Evolutionary conservation across 2,113 vertebrate genomes (phyloP).

Genomic region (Odocoileus virginianus): DNA sequence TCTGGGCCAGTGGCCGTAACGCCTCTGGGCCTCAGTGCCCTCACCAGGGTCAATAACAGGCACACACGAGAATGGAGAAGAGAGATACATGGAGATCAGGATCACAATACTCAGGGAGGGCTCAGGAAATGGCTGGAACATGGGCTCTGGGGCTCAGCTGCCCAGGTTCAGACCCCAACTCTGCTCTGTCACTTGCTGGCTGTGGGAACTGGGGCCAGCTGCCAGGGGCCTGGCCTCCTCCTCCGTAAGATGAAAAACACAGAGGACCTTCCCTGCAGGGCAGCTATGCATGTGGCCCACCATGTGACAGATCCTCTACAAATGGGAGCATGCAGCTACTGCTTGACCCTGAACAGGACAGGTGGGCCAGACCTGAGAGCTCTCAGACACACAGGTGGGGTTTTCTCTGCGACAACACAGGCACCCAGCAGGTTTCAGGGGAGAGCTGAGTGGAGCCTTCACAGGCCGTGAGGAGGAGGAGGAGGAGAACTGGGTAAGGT

Average conservation of each 20-base stretch:
- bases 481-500: not conserved
- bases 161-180: not conserved
- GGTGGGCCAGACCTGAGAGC: not conserved
- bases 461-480: not conserved
- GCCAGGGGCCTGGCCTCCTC: not conserved
- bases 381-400: not conserved
- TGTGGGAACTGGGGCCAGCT: not conserved
- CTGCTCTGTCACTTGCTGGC: not conserved
- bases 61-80: not conserved
- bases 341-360: not conserved
- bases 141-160: not conserved
- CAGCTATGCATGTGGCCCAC: not conserved
- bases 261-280: not conserved
- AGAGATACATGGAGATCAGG: not conserved
- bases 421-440: not conserved
- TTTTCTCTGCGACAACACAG: not conserved
- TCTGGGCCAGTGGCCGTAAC: not conserved
- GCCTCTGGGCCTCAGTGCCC: not conserved
- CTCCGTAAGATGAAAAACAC: not conserved
- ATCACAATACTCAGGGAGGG: not conserved
- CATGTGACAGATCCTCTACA: not conserved
- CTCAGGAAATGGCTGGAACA: not conserved
- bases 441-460: not conserved
- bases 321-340: not conserved
- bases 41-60: not conserved